phyloP scores from a whole-genome alignment of 2,797 vertebrate species.

The Gorsachius magnificus region DNA sequence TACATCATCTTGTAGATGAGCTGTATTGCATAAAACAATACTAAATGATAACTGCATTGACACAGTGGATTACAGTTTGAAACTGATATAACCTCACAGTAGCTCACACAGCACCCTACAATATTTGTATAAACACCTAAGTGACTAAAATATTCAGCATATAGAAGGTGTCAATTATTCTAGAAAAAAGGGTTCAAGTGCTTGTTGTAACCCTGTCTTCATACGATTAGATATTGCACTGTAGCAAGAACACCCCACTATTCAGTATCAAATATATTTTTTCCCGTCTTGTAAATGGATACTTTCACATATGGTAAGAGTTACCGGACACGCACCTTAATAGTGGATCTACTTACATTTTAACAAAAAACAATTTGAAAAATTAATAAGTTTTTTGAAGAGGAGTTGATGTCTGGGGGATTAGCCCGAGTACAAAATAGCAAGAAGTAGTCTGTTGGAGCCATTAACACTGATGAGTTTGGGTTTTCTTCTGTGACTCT shows the following conservation, averaged over 20 bases:
- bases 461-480: neutral
- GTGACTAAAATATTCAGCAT: neutral
- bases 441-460: neutral
- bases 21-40: neutral
- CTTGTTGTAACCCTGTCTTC: neutral
- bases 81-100: neutral
- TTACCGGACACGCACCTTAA: neutral
- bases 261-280: neutral
- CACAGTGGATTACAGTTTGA: neutral
- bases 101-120: neutral
- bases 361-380: slow-evolving; percentile 25
- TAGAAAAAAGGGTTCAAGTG: neutral
- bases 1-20: neutral
- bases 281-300: neutral
- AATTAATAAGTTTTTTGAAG: neutral
- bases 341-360: slow-evolving; percentile 38
- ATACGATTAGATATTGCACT: neutral
- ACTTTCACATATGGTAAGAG: neutral
- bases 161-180: neutral
- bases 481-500: neutral
- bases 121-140: neutral
- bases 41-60: neutral
- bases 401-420: slow-evolving; percentile 11
- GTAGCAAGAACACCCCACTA: neutral
- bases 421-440: slow-evolving; percentile 9